A percentile compares a stretch with the other conserved stretches of the same genome.
Evolutionary conservation across 2,888 invertebrate genomes (phyloP).

Genomic region (Candidula unifasciata): DNA sequence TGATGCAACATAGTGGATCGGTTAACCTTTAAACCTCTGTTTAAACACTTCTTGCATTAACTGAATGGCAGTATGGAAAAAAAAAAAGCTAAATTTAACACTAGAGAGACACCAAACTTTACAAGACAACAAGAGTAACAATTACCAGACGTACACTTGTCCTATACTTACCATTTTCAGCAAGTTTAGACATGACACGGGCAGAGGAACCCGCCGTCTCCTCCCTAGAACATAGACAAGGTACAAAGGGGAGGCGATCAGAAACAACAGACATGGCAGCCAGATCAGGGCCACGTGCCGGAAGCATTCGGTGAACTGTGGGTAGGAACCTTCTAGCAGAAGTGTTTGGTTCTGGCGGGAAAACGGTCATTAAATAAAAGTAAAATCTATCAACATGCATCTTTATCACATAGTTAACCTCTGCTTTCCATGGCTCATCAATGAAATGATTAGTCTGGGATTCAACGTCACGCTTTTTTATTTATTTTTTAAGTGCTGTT

Average conservation of each 20-base stretch:
- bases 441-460: too few relatives aligned
- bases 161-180: constrained; percentile 42
- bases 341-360: constrained; percentile 23
- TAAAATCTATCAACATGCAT: neutral
- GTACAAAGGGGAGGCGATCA: neutral
- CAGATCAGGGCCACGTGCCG: constrained; percentile 32
- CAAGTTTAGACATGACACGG: neutral
- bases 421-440: too few relatives aligned
- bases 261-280: constrained; percentile 35
- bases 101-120: too few relatives aligned
- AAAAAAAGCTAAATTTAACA: too few relatives aligned
- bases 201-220: neutral
- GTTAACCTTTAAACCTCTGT: too few relatives aligned
- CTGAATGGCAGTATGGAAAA: too few relatives aligned
- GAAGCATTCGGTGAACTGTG: constrained; percentile 46
- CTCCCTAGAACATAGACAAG: neutral
- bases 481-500: too few relatives aligned
- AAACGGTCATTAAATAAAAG: neutral
- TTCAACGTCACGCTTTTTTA: too few relatives aligned
- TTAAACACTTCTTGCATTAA: too few relatives aligned
- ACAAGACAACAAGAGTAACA: too few relatives aligned
- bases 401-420: neutral
- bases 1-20: too few relatives aligned
- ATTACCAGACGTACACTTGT: too few relatives aligned
- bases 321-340: constrained; percentile 39